These are phyloP conservation scores for Corbicula japonica DNA, from an alignment of 2,888 invertebrate species.

Conservation along the genomic window DNA sequence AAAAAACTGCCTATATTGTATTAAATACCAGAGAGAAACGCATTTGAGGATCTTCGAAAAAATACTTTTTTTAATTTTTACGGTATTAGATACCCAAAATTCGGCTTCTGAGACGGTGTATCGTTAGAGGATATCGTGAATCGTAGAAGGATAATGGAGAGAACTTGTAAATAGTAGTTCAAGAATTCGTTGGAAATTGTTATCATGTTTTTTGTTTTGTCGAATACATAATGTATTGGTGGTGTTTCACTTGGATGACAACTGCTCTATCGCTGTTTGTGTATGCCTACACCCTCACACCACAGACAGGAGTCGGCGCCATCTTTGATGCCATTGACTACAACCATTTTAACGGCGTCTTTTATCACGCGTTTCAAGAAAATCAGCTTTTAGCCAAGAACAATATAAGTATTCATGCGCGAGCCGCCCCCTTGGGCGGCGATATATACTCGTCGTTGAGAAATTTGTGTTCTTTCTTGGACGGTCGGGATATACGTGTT, in stretches of 20 bases:
- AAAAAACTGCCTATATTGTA: no score
- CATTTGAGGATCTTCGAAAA: neutral
- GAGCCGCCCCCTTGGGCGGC: slow-evolving; percentile 57
- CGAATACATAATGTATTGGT: slow-evolving; percentile 36
- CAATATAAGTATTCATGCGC: slow-evolving; percentile 65
- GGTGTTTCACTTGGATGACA: slow-evolving; percentile 33
- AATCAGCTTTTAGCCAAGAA: slow-evolving; percentile 52
- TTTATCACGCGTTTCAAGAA: slow-evolving; percentile 69
- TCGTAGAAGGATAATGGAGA: neutral
- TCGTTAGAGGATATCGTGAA: neutral
- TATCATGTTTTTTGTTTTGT: slow-evolving; percentile 18
- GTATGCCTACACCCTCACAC: slow-evolving; percentile 40
- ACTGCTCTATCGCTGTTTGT: slow-evolving; percentile 51
- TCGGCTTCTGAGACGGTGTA: neutral
- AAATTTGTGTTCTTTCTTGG: slow-evolving; percentile 71
- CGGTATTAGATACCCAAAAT: neutral
- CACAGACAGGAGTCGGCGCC: slow-evolving; percentile 75
- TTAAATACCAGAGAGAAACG: neutral
- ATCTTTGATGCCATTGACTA: slow-evolving; percentile 75
- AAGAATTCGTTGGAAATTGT: slow-evolving; percentile 7
- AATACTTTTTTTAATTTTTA: neutral
- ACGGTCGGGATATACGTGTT: slow-evolving; percentile 68
- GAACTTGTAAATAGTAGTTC: neutral
- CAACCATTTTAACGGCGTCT: slow-evolving; percentile 69
- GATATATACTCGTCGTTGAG: slow-evolving; percentile 70